Percentiles rank a stretch among this genome's conserved stretches.
These are phyloP conservation scores for Sarcophaga rosellei DNA, from an alignment of 2,888 invertebrate species.

Conservation along the genomic window DNA sequence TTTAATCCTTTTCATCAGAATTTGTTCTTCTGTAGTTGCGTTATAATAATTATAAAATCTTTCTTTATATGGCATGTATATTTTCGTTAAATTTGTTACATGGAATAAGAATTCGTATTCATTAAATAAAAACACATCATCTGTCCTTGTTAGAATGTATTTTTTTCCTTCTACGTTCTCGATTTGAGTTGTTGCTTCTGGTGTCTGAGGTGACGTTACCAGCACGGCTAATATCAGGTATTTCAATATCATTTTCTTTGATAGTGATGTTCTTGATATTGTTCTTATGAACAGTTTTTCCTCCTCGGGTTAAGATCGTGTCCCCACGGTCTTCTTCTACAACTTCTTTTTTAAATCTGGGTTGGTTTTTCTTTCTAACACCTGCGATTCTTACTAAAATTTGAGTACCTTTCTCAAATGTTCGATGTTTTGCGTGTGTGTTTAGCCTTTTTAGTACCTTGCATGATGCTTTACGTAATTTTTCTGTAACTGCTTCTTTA, in stretches of 20 bases:
- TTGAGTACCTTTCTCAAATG: slow-evolving; percentile 21
- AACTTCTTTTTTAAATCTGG: too few species aligned
- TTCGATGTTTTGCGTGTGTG: slow-evolving; percentile 32
- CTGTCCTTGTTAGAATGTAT: too few species aligned
- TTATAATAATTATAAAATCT: slow-evolving; percentile 20
- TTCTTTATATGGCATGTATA: not conserved
- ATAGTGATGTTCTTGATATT: too few species aligned
- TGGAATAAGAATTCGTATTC: too few species aligned
- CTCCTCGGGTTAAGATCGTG: too few species aligned
- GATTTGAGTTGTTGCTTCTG: not conserved
- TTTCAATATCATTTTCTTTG: not conserved
- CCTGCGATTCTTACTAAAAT: too few species aligned
- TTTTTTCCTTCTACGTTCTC: too few species aligned
- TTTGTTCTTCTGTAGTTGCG: not conserved
- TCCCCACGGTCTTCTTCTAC: too few species aligned
- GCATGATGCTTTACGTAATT: slow-evolving; percentile 26
- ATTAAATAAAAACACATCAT: too few species aligned
- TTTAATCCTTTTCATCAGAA: not conserved
- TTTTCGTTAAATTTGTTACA: too few species aligned
- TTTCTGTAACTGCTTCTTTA: slow-evolving; percentile 32
- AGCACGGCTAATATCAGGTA: slow-evolving; percentile 1
- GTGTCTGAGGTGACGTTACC: not conserved
- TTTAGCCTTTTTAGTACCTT: slow-evolving; percentile 24
- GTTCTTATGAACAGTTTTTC: too few species aligned
- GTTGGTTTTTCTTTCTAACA: too few species aligned